phyloP scores from a whole-genome alignment of 1,140 invertebrate species.

The Drosophila subpulchrella region DNA sequence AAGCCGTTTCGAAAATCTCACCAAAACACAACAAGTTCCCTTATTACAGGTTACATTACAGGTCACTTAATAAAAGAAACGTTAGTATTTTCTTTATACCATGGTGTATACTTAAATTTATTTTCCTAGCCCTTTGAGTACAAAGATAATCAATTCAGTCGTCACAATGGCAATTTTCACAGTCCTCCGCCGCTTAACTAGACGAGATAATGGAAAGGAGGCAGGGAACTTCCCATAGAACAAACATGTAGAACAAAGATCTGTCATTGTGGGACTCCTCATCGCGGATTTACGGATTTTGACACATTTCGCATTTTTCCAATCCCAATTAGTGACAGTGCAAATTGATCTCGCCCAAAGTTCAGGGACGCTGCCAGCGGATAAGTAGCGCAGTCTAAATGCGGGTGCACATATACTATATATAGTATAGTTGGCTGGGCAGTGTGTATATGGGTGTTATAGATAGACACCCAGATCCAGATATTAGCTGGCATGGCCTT shows the following conservation, averaged over 20 bases:
- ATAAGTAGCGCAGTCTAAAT: slow-evolving; percentile 40
- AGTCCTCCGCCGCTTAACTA: not conserved
- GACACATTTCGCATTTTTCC: slow-evolving; percentile 62
- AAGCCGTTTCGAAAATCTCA: too few species aligned
- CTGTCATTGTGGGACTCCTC: slow-evolving; percentile 31
- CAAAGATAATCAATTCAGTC: slow-evolving; percentile 1
- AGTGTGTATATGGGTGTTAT: slow-evolving; percentile 20
- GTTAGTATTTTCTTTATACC: not conserved
- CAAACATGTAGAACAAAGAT: slow-evolving; percentile 51
- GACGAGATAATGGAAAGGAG: not conserved
- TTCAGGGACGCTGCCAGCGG: slow-evolving; percentile 57
- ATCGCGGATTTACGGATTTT: slow-evolving; percentile 26
- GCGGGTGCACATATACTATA: slow-evolving; percentile 38
- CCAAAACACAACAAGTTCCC: too few species aligned
- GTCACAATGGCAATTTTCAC: not conserved
- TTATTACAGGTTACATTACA: too few species aligned
- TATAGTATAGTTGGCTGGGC: not conserved
- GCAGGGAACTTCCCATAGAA: slow-evolving; percentile 5
- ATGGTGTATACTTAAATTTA: not conserved
- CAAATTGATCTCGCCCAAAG: slow-evolving; percentile 74
- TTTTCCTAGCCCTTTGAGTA: not conserved
- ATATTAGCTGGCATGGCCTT: slow-evolving; percentile 45
- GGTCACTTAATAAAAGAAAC: too few species aligned
- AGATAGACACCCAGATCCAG: slow-evolving; percentile 30
- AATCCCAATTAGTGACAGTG: slow-evolving; percentile 68